Base-by-base conservation (phyloP, 2,888 invertebrate species). In the Eurytoma adleriae region DNA sequence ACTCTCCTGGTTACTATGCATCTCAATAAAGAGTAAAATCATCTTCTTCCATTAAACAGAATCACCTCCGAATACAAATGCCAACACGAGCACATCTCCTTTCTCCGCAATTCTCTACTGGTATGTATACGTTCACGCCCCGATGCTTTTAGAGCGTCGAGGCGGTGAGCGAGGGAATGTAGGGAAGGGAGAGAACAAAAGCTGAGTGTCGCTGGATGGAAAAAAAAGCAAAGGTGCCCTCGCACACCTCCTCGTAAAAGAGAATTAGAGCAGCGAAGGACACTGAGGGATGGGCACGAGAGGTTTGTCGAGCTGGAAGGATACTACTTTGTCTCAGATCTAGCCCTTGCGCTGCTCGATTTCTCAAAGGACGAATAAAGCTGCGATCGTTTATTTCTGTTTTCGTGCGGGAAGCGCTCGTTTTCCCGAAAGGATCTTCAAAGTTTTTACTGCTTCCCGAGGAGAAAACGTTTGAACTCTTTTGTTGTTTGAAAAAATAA, bases 341-440 rank as follows among this genome's bases (percentile, higher is more conserved):
- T 50, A 0, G 12, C 18, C 52, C 12, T 14, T 14, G 20, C 48
- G 64, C 18, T 1, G 54, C 68, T 69, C 69, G 56, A 56, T 30
- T 69, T 69, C 69, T 69, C 69, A 69, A 69, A 69, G 69, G 56
- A 56, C 69, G 69, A 69, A 50, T 50, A 66, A 69, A 30, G 30
- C 56, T n/a, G 56, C 56, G 68, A 56, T 16, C 56, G 56, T 18
- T 16, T 18, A 56, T 18, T 18, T 18, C n/a, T 56, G 16, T 56
- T 56, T 56, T 18, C 7, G n/a, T 16, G 56, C n/a, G 56, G 18
- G 56, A 56, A 56, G n/a, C 16, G 56, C n/a, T 56, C 18, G 56
- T 56, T 16, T 18, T 56, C 16, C 56, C 56, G 16, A 18, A 13
- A 18, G 56, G 10, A 56, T 7, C 18, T n/a, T 18, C 16, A 56